A percentile compares a stretch with the other conserved stretches of the same genome.
Conservation (phyloP, 1,140 invertebrate genomes). For the Drosophila lacertosa region DNA sequence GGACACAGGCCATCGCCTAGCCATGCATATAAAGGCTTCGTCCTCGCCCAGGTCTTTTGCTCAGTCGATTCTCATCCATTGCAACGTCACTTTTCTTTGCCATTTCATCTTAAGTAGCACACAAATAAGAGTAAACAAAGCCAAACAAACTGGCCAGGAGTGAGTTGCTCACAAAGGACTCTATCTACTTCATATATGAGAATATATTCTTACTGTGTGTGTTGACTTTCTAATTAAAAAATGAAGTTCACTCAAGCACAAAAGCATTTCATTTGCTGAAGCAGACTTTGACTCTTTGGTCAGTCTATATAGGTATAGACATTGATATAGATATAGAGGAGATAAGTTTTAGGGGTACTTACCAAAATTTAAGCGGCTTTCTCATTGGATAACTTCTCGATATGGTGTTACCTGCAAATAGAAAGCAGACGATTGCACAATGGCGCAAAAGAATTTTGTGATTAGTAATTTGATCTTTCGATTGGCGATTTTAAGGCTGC, state of each 20-base stretch:
- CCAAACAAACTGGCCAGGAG: constrained; percentile 44
- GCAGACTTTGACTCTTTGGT: constrained; percentile 28
- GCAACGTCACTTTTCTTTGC: constrained; percentile 71
- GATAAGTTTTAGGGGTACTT: constrained; percentile 45
- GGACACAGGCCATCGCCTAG: constrained; percentile 54
- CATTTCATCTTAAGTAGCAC: constrained; percentile 83
- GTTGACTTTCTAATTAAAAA: constrained; percentile 80
- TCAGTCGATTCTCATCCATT: not conserved
- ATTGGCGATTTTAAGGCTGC: constrained; percentile 45
- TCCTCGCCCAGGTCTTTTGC: not conserved
- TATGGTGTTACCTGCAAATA: constrained; percentile 84
- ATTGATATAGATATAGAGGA: not conserved
- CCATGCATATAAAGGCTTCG: constrained; percentile 9
- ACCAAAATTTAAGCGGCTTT: constrained; percentile 84
- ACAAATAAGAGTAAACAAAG: constrained; percentile 69
- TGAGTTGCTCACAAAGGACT: constrained; percentile 53
- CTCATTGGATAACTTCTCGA: constrained; percentile 84
- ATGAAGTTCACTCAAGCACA: constrained; percentile 62
- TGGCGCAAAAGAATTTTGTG: constrained; percentile 62
- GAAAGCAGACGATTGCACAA: constrained; percentile 66
- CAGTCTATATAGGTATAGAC: not conserved
- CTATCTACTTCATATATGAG: constrained; percentile 21
- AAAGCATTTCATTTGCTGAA: constrained; percentile 54
- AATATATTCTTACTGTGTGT: constrained; percentile 10
- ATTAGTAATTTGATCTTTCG: constrained; percentile 69